Conservation (phyloP, 1,140 invertebrate species). For the Drosophila pectinifera region DNA sequence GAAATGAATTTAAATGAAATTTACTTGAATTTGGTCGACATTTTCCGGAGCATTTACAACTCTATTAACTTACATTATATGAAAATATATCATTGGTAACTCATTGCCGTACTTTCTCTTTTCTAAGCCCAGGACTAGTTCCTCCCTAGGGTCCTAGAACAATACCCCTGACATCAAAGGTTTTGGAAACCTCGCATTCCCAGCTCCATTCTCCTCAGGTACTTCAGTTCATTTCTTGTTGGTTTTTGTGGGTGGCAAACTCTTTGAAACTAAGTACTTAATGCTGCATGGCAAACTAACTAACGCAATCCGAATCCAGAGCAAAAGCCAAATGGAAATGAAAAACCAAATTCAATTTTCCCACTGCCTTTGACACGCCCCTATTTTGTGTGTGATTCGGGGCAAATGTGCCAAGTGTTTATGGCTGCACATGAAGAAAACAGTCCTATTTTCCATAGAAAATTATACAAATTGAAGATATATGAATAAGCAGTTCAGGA, state of each 20-base stretch:
- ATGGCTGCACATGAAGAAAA: constrained; percentile 26
- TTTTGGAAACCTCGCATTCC: background rate
- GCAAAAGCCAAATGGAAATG: constrained; percentile 60
- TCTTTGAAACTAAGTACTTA: constrained; percentile 60
- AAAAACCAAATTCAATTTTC: constrained; percentile 75
- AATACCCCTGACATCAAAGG: constrained; percentile 8
- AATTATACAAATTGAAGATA: too few species aligned
- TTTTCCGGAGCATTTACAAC: too few species aligned
- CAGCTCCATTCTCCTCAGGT: constrained; percentile 1
- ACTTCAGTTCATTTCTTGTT: constrained; percentile 18
- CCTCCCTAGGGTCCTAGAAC: background rate
- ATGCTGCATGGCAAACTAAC: constrained; percentile 47
- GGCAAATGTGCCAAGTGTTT: constrained; percentile 72
- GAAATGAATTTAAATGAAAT: too few species aligned
- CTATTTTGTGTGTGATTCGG: background rate
- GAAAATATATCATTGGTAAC: background rate
- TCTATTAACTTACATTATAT: background rate
- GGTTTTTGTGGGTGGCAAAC: constrained; percentile 15
- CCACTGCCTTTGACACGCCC: constrained; percentile 62
- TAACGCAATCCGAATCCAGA: constrained; percentile 35
- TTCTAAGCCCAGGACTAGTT: background rate
- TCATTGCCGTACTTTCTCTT: background rate
- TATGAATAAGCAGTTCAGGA: background rate
- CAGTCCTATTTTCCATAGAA: background rate
- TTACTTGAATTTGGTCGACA: too few species aligned